These are phyloP conservation scores for Bos indicus DNA, from an alignment of 2,113 vertebrate species.

Conservation along the genomic window DNA sequence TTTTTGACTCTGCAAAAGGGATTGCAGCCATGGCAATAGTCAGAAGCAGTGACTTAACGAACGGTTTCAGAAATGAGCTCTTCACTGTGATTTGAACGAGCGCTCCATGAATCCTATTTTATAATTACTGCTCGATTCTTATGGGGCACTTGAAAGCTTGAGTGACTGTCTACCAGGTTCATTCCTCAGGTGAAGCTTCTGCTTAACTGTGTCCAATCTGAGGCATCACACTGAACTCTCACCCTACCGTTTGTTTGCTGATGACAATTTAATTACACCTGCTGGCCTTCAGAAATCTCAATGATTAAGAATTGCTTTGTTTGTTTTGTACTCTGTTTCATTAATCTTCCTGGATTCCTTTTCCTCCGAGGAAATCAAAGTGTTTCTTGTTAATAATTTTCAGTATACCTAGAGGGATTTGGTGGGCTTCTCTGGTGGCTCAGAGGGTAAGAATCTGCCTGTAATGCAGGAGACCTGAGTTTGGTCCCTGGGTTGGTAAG, in stretches of 20 bases:
- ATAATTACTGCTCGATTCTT: conserved; percentile 35
- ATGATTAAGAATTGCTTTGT: background rate
- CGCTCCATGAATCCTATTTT: conserved; percentile 9
- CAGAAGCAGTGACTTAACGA: conserved; percentile 37
- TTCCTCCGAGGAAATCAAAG: conserved; percentile 20
- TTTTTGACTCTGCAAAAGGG: background rate
- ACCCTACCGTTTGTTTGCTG: background rate
- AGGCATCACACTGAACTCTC: background rate
- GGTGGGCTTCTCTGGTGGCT: background rate
- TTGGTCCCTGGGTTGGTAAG: background rate
- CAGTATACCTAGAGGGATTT: background rate
- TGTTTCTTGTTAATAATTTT: conserved; percentile 12
- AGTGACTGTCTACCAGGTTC: background rate
- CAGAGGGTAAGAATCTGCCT: background rate
- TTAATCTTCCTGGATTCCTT: background rate
- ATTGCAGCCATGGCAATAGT: background rate
- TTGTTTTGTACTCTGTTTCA: background rate
- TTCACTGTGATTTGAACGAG: background rate
- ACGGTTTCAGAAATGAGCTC: conserved; percentile 46
- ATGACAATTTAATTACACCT: conserved; percentile 37
- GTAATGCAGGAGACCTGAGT: background rate
- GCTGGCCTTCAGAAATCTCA: conserved; percentile 12
- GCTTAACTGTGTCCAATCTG: background rate
- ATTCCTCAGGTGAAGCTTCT: conserved; percentile 8
- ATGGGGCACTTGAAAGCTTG: background rate